These are phyloP conservation scores for Coranthus polyacanthus DNA, from an alignment of 2,797 vertebrate species.

Conservation along the genomic window DNA sequence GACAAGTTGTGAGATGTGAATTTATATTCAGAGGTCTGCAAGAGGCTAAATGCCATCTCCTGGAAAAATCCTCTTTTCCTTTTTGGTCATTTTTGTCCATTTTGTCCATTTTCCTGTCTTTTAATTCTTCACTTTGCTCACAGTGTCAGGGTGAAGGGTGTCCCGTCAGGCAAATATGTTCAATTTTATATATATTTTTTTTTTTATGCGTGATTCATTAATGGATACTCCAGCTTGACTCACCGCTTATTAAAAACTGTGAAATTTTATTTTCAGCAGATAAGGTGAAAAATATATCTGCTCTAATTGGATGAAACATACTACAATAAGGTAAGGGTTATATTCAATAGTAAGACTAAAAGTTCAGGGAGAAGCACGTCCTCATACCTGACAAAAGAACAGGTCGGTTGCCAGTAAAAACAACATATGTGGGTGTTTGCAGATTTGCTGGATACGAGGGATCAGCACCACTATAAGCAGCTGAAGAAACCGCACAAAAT, in stretches of 20 bases:
- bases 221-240: neutral
- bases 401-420: too few species aligned
- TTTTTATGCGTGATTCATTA: slow-evolving; percentile 7
- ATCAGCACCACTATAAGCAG: too few species aligned
- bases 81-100: too few species aligned
- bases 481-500: too few species aligned
- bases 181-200: too few species aligned
- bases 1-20: neutral
- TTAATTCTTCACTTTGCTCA: slow-evolving; percentile 49
- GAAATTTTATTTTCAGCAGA: slow-evolving; percentile 16
- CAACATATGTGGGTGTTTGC: too few species aligned
- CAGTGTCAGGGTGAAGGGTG: slow-evolving; percentile 41
- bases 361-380: slow-evolving; percentile 1
- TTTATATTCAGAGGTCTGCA: slow-evolving; percentile 17
- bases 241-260: neutral
- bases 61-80: slow-evolving; percentile 33
- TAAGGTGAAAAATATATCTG: slow-evolving; percentile 11
- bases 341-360: neutral
- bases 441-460: too few species aligned
- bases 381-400: too few species aligned
- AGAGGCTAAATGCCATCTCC: slow-evolving; percentile 21
- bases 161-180: slow-evolving; percentile 26
- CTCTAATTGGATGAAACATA: neutral
- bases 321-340: neutral
- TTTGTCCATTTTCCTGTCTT: slow-evolving; percentile 42